Evolutionary conservation across 2,888 invertebrate species (phyloP).

Genomic region (Aleiodes testaceus): DNA sequence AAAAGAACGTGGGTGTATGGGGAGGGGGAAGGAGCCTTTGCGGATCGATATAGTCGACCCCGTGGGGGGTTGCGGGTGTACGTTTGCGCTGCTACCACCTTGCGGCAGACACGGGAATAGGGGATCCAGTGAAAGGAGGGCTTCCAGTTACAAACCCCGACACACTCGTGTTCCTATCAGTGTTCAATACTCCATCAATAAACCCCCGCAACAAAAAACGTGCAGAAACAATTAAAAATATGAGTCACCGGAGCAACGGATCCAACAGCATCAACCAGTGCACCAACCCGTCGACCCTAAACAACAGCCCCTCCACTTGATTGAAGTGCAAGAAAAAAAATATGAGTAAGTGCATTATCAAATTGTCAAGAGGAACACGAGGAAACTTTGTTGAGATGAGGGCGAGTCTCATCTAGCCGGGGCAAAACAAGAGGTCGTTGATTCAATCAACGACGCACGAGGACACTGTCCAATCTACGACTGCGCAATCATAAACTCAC

Average conservation of each 20-base stretch:
- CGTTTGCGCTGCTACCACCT: conserved; percentile 62
- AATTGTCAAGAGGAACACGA: background rate
- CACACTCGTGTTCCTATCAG: background rate
- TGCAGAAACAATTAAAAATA: too few relatives aligned
- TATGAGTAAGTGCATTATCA: background rate
- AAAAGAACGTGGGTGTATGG: conserved; percentile 26
- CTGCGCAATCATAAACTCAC: conserved; percentile 44
- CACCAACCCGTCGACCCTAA: background rate
- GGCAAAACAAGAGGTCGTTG: conserved; percentile 55
- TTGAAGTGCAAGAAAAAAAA: background rate
- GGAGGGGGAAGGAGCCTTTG: conserved; percentile 23
- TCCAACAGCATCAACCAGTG: background rate
- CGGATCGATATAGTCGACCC: conserved; percentile 64
- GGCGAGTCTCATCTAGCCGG: conserved; percentile 49
- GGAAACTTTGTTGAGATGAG: conserved; percentile 21
- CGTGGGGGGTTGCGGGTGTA: conserved; percentile 47
- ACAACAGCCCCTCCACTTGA: too few relatives aligned
- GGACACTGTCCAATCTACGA: conserved; percentile 44
- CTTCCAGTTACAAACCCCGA: background rate
- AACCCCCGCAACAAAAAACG: too few relatives aligned
- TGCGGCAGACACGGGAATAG: conserved; percentile 59
- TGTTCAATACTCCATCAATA: too few relatives aligned
- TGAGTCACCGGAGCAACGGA: conserved; percentile 8
- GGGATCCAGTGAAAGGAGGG: conserved; percentile 13
- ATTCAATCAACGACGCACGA: conserved; percentile 54